These are phyloP conservation scores for Dugesia japonica DNA, from an alignment of 2,888 invertebrate genomes.

Conservation along the genomic window DNA sequence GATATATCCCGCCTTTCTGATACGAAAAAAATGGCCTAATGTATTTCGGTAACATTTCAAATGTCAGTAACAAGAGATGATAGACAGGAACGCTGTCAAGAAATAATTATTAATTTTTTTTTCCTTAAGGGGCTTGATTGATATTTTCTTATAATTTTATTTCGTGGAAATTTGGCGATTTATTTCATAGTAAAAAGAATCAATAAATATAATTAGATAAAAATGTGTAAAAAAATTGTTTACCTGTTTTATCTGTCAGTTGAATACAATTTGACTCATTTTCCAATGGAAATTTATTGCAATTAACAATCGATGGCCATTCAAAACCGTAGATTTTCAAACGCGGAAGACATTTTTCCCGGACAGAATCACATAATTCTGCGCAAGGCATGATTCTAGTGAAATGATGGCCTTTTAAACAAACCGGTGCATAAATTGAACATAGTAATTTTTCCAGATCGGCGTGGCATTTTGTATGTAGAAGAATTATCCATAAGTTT, in stretches of 20 bases:
- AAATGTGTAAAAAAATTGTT: background rate
- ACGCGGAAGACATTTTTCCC: constrained; percentile 65
- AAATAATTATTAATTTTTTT: background rate
- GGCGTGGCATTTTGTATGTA: constrained; percentile 25
- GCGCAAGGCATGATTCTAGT: constrained; percentile 77
- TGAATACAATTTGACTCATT: background rate
- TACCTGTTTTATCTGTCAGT: background rate
- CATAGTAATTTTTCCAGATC: constrained; percentile 58
- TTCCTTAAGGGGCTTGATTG: background rate
- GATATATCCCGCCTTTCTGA: too few relatives aligned
- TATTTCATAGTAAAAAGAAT: too few relatives aligned
- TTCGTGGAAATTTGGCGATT: too few relatives aligned
- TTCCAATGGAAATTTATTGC: constrained; percentile 62
- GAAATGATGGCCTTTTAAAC: constrained; percentile 71
- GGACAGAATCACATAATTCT: constrained; percentile 70
- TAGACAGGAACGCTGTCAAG: background rate
- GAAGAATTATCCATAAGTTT: constrained; percentile 21
- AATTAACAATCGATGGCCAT: constrained; percentile 76
- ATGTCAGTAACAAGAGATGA: too few relatives aligned
- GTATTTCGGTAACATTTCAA: too few relatives aligned
- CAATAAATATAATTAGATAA: too few relatives aligned
- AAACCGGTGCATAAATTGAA: constrained; percentile 83
- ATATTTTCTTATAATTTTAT: too few relatives aligned
- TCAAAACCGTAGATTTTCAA: constrained; percentile 75
- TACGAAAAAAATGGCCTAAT: too few relatives aligned